Evolutionary conservation across 2,888 invertebrate species (phyloP).

Genomic region (Bembecia ichneumoniformis): DNA sequence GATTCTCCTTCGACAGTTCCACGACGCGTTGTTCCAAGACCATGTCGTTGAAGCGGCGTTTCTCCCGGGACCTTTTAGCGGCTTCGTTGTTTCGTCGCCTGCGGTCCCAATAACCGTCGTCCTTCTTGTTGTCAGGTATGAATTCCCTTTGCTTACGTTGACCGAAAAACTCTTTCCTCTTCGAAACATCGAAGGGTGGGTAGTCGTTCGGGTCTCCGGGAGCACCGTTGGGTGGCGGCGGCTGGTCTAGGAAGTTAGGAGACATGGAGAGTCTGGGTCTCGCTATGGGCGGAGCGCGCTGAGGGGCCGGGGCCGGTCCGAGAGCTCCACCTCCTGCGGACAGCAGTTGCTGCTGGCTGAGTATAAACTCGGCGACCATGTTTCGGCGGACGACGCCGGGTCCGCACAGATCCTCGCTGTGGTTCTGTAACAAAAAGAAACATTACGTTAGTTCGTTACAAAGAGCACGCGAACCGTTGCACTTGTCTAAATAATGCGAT

Average conservation of each 20-base stretch:
- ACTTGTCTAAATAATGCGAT: conserved; percentile 31
- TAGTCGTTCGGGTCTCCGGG: conserved; percentile 45
- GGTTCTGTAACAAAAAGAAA: conserved; percentile 61
- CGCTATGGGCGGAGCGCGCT: conserved; percentile 47
- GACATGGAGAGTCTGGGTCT: conserved; percentile 54
- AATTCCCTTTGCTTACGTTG: conserved; percentile 96
- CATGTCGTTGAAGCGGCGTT: conserved; percentile 96
- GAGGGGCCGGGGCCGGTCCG: conserved; percentile 46
- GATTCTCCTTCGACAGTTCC: conserved; percentile 95
- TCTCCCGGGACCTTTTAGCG: conserved; percentile 96
- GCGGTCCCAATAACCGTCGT: conserved; percentile 97
- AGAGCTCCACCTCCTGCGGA: conserved; percentile 43
- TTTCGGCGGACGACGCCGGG: conserved; percentile 75
- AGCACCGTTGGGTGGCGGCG: conserved; percentile 32
- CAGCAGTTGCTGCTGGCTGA: conserved; percentile 77
- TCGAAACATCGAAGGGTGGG: conserved; percentile 73
- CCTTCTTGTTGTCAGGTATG: conserved; percentile 96
- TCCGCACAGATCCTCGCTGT: conserved; percentile 64
- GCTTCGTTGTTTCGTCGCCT: conserved; percentile 97
- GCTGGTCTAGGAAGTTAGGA: conserved; percentile 66
- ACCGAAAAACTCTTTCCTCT: conserved; percentile 88
- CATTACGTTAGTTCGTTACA: conserved; percentile 35
- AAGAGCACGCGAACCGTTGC: conserved; percentile 27
- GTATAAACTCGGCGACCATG: conserved; percentile 90
- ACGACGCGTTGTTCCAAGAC: conserved; percentile 94